Conservation (phyloP, 92 coral and sea anemone species). For the Palythoa grandis region DNA sequence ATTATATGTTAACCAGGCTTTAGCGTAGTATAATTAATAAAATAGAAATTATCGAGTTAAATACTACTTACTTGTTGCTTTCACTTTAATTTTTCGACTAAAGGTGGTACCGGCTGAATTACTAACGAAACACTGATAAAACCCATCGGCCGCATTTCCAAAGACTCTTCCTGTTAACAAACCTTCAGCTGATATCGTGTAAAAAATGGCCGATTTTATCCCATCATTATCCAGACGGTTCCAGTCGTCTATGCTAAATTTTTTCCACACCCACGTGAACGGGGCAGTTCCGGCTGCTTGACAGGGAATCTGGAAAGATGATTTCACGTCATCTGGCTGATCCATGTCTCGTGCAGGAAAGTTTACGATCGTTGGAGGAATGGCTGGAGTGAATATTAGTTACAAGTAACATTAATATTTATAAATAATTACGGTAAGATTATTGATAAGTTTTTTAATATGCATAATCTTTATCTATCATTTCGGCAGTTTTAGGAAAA, state of each 20-base stretch:
- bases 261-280: slow-evolving; percentile 33
- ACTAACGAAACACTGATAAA: slow-evolving; percentile 27
- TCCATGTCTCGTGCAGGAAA: slow-evolving; percentile 22
- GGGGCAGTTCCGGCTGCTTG: slow-evolving; percentile 31
- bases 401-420: no score
- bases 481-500: no score
- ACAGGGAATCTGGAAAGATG: slow-evolving; percentile 17
- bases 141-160: neutral
- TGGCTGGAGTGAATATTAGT: neutral
- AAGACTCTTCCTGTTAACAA: neutral
- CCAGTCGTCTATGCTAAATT: slow-evolving; percentile 10
- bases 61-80: slow-evolving; percentile 19
- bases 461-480: no score
- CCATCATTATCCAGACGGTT: neutral
- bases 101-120: slow-evolving; percentile 31
- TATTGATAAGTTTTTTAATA: no score
- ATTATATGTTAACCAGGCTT: no score
- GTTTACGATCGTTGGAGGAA: slow-evolving; percentile 21
- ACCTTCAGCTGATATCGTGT: slow-evolving; percentile 4
- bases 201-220: neutral
- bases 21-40: no score
- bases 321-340: neutral
- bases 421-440: no score
- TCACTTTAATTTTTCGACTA: slow-evolving; percentile 37
- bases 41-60: no score